Evolutionary conservation across 2,113 vertebrate genomes (phyloP).

Genomic region (Anoura caudifer): DNA sequence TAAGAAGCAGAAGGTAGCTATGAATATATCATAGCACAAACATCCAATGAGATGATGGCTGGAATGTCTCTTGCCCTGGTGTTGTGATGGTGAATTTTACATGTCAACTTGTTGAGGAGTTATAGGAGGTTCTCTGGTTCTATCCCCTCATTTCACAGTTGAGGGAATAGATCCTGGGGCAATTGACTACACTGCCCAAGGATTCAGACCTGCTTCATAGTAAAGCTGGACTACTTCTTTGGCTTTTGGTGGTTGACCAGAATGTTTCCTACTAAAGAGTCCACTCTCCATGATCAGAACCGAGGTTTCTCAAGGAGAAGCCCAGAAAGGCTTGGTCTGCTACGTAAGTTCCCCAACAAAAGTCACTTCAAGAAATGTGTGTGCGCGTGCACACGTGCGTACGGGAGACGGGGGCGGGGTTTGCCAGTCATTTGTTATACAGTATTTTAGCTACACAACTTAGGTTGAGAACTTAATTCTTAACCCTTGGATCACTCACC

Average conservation of each 20-base stretch:
- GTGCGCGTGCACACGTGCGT: no score
- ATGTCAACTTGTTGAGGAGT: neutral
- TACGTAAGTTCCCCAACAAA: neutral
- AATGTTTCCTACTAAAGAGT: neutral
- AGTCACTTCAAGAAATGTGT: neutral
- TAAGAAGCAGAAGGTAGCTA: neutral
- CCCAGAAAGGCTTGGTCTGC: neutral
- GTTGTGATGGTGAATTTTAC: neutral
- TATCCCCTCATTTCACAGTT: neutral
- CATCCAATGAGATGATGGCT: neutral
- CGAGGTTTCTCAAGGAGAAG: neutral
- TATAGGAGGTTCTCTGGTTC: neutral
- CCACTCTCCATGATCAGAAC: neutral
- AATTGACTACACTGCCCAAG: neutral
- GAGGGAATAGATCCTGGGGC: neutral
- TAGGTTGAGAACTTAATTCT: neutral
- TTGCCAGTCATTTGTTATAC: neutral
- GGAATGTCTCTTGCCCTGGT: neutral
- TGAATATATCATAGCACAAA: neutral
- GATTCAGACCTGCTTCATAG: neutral
- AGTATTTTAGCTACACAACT: neutral
- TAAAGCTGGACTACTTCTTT: neutral
- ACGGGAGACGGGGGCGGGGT: neutral
- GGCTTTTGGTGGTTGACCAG: neutral
- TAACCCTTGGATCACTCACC: neutral